Conservation (phyloP, 35 echinoderm and acorn worm species). For the Ptychodera flava region DNA sequence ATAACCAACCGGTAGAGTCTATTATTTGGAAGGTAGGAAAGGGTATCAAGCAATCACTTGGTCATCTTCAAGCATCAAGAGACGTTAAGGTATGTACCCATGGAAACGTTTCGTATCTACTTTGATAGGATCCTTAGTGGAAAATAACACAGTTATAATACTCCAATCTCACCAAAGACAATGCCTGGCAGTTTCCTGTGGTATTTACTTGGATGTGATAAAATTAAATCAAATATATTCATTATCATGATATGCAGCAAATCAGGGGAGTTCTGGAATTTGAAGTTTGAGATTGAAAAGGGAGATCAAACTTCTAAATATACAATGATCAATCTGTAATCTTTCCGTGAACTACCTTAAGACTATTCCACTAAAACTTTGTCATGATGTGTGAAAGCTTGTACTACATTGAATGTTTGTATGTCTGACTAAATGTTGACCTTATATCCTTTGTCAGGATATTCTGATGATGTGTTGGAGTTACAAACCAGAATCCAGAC, state of each 20-base stretch:
- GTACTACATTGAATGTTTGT: too few species aligned
- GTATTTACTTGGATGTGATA: not conserved
- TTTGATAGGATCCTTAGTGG: not conserved
- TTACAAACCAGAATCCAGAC: constrained; percentile 55
- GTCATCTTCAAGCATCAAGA: constrained; percentile 85
- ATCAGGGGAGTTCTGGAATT: too few species aligned
- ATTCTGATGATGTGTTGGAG: constrained; percentile 97
- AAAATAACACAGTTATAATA: not conserved
- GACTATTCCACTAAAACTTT: too few species aligned
- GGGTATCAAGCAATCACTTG: constrained; percentile 79
- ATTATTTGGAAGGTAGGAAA: constrained; percentile 97
- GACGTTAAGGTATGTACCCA: constrained; percentile 94
- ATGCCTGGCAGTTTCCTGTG: not conserved
- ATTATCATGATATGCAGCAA: not conserved
- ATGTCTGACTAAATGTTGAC: too few species aligned
- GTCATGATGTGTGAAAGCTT: too few species aligned
- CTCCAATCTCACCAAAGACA: not conserved
- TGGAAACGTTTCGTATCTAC: too few species aligned
- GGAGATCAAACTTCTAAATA: too few species aligned
- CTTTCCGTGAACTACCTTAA: too few species aligned
- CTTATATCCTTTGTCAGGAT: too few species aligned
- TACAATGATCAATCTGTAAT: too few species aligned
- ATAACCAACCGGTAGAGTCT: constrained; percentile 63
- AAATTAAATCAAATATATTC: not conserved
- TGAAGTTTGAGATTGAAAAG: too few species aligned